Evolutionary conservation across 2,797 vertebrate genomes (phyloP).

Genomic region (Pseudochirops cupreus): DNA sequence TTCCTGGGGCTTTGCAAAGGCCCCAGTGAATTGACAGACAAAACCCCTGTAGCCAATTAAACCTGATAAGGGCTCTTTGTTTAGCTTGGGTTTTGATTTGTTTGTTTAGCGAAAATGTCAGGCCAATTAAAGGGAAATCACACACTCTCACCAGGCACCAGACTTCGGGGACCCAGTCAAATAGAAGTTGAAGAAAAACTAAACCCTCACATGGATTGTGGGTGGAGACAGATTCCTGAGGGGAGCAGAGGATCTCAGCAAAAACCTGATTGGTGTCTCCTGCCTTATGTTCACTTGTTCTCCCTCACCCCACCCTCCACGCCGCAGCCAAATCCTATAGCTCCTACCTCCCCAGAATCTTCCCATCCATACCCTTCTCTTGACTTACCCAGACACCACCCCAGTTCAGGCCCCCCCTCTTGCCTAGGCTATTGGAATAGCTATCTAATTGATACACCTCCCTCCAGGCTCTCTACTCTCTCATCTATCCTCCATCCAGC

Average conservation of each 20-base stretch:
- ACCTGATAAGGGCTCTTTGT: slow-evolving; percentile 79
- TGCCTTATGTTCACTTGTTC: neutral
- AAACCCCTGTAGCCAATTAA: slow-evolving; percentile 79
- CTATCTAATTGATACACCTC: neutral
- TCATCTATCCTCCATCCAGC: neutral
- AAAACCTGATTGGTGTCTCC: neutral
- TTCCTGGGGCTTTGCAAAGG: slow-evolving; percentile 68
- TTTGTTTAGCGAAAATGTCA: slow-evolving; percentile 86
- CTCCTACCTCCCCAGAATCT: neutral
- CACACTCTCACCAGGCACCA: slow-evolving; percentile 61
- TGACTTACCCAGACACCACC: neutral
- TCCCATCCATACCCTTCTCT: too few relatives aligned
- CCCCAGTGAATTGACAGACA: slow-evolving; percentile 67
- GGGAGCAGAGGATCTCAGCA: neutral
- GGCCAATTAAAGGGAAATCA: slow-evolving; percentile 83
- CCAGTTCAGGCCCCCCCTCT: neutral
- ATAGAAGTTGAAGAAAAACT: slow-evolving; percentile 60
- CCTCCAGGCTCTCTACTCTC: neutral
- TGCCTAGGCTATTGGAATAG: neutral
- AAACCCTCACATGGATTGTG: neutral
- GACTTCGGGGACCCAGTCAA: slow-evolving; percentile 57
- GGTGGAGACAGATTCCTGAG: neutral
- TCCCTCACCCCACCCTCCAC: neutral
- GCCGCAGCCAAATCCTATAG: neutral
- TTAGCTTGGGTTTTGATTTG: slow-evolving; percentile 81